A percentile compares a stretch with the other conserved stretches of the same genome.
Conservation (phyloP, 2,797 vertebrate species). For the Myotis findleyi region DNA sequence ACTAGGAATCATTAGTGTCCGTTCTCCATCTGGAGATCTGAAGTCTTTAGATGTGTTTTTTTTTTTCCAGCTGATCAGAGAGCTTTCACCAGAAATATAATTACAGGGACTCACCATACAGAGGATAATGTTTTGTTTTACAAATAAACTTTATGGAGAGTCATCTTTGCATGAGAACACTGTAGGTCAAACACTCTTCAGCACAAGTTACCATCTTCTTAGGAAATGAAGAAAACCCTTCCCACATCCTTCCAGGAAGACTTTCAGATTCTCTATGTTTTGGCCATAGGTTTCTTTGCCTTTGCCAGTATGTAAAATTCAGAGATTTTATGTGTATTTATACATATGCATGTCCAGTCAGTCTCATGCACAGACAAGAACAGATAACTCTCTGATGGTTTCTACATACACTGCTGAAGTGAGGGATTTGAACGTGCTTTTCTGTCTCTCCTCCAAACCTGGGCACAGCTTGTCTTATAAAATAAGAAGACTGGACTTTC, state of each 20-base stretch:
- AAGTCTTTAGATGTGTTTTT: conserved; percentile 9
- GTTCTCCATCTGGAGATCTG: background rate
- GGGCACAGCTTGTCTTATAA: background rate
- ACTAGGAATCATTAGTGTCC: background rate
- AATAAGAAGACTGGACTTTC: background rate
- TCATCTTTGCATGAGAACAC: background rate
- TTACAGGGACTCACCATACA: background rate
- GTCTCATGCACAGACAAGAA: background rate
- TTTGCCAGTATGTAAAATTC: background rate
- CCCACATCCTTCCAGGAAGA: background rate
- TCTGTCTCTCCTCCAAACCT: background rate
- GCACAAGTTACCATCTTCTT: background rate
- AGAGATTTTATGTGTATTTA: background rate
- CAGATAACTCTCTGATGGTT: background rate
- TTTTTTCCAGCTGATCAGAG: background rate
- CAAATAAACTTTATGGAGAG: conserved; percentile 32
- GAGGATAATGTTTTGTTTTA: conserved; percentile 42
- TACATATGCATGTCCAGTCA: background rate
- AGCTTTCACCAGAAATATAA: conserved; percentile 16
- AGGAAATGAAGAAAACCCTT: background rate
- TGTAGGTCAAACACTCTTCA: background rate
- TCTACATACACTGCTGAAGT: background rate
- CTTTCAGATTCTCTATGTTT: background rate
- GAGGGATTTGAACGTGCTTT: background rate
- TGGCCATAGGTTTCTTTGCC: background rate